phyloP scores from a whole-genome alignment of 1,140 invertebrate species.

The Drosophila pandora region DNA sequence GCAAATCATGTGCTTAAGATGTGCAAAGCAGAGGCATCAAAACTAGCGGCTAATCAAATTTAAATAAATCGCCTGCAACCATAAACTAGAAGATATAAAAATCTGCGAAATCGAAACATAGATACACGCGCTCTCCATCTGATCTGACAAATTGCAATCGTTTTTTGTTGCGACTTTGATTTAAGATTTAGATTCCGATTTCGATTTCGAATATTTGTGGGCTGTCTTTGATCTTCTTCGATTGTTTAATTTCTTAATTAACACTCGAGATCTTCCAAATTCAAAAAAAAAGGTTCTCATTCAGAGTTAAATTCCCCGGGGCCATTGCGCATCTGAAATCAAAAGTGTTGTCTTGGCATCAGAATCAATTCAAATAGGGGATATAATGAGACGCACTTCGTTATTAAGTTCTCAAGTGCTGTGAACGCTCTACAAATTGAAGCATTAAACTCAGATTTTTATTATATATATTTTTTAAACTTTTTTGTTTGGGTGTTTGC shows the following conservation, averaged over 20 bases:
- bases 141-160: constrained; percentile 47
- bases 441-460: constrained; percentile 46
- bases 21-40: constrained; percentile 59
- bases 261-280: constrained; percentile 48
- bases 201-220: constrained; percentile 40
- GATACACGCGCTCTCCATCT: constrained; percentile 7
- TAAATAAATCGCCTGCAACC: constrained; percentile 39
- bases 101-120: constrained; percentile 10
- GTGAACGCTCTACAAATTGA: constrained; percentile 55
- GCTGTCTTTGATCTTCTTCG: constrained; percentile 51
- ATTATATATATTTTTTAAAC: constrained; percentile 17
- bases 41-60: constrained; percentile 42
- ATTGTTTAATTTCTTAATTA: constrained; percentile 78
- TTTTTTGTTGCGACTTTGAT: constrained; percentile 26
- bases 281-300: constrained; percentile 19
- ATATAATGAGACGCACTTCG: constrained; percentile 37
- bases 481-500: constrained; percentile 68
- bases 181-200: constrained; percentile 26
- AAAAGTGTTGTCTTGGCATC: constrained; percentile 63
- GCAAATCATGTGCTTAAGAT: constrained; percentile 30
- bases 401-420: constrained; percentile 37
- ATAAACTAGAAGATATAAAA: constrained; percentile 30
- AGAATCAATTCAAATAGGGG: constrained; percentile 28
- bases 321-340: constrained; percentile 68
- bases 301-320: constrained; percentile 13